Conservation (phyloP, 2,797 vertebrate genomes). For the Delichon dasypus region DNA sequence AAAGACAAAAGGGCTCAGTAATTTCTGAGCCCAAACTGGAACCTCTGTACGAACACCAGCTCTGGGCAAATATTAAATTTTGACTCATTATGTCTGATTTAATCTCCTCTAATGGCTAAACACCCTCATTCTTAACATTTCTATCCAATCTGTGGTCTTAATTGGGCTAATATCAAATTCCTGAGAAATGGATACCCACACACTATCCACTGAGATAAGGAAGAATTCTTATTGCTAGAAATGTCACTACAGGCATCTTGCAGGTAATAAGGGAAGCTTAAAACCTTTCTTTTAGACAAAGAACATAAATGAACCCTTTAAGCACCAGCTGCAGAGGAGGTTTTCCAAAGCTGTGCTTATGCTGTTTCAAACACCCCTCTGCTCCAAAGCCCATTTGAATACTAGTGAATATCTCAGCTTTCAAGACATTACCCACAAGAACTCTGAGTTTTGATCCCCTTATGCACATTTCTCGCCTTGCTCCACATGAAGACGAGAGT, state of each 20-base stretch:
- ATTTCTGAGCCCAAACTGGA: neutral
- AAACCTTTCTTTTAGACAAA: neutral
- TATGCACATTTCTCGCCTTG: neutral
- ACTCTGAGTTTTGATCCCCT: neutral
- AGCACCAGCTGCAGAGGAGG: neutral
- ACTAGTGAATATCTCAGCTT: neutral
- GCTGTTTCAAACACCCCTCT: neutral
- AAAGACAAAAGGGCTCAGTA: neutral
- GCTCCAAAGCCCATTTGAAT: neutral
- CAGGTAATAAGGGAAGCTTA: neutral
- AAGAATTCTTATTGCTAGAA: neutral
- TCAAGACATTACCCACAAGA: neutral
- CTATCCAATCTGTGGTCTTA: neutral
- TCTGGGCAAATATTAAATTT: neutral
- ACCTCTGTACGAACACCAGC: neutral
- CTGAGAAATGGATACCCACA: neutral
- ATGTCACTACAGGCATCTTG: neutral
- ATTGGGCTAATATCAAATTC: neutral
- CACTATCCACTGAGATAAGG: neutral
- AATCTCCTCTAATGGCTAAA: neutral
- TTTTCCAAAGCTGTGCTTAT: neutral
- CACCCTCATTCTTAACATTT: neutral
- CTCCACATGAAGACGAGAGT: neutral
- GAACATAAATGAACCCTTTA: neutral
- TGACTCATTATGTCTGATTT: neutral